These are phyloP conservation scores for Phthorimaea operculella DNA, from an alignment of 1,140 invertebrate species.

Conservation along the genomic window DNA sequence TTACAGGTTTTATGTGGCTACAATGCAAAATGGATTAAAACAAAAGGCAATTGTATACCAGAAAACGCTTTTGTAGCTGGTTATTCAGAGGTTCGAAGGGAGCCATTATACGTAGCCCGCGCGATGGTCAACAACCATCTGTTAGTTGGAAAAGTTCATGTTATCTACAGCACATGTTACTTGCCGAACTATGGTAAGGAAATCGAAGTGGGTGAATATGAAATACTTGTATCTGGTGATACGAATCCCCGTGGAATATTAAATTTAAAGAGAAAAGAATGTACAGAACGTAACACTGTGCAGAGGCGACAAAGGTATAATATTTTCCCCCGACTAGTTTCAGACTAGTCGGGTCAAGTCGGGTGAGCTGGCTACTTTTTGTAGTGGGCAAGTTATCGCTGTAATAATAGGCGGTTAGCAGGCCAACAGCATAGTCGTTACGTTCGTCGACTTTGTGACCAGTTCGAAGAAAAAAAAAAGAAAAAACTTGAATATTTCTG, in stretches of 20 bases:
- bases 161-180: slow-evolving; percentile 21
- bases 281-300: no score
- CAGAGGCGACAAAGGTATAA: no score
- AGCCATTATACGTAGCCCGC: slow-evolving; percentile 78
- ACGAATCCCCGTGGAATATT: neutral
- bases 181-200: slow-evolving; percentile 15
- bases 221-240: slow-evolving; percentile 16
- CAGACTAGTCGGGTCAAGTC: no score
- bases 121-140: slow-evolving; percentile 72
- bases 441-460: no score
- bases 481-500: no score
- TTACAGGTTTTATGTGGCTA: slow-evolving; percentile 48
- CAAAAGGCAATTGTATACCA: slow-evolving; percentile 28
- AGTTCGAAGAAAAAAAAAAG: no score
- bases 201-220: slow-evolving; percentile 11
- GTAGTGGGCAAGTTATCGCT: no score
- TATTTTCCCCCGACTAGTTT: no score
- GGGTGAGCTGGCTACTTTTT: no score
- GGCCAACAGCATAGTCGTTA: no score
- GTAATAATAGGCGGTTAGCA: no score
- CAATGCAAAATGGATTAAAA: slow-evolving; percentile 35
- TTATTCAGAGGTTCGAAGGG: slow-evolving; percentile 37
- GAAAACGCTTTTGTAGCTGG: slow-evolving; percentile 33
- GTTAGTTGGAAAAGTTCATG: slow-evolving; percentile 80
- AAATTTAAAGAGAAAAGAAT: no score